These are phyloP conservation scores for Apeltes quadracus DNA, from an alignment of 2,113 vertebrate genomes.

Conservation along the genomic window DNA sequence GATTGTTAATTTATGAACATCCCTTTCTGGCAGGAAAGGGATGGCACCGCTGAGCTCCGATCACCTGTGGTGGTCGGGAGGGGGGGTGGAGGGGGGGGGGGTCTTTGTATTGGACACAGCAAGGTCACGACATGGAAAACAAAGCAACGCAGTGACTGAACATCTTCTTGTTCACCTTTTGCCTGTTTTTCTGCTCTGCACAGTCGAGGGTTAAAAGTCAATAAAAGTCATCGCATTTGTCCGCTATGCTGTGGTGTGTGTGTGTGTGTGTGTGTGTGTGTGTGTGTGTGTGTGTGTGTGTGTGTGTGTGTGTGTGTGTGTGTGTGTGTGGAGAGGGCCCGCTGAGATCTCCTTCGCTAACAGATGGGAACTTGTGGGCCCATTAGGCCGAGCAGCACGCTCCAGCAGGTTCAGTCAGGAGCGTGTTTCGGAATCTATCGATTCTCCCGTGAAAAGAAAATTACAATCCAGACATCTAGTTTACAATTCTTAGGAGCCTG, in stretches of 20 bases:
- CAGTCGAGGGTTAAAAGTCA: slow-evolving; percentile 52
- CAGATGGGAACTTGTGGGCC: slow-evolving; percentile 76
- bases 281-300: slow-evolving; percentile 41
- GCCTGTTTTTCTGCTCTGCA: slow-evolving; percentile 28
- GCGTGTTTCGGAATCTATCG: slow-evolving; percentile 62
- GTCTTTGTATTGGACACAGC: not conserved
- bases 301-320: slow-evolving; percentile 26
- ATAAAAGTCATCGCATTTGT: slow-evolving; percentile 63
- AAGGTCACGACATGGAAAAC: slow-evolving; percentile 4
- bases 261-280: slow-evolving; percentile 40
- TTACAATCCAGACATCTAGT: slow-evolving; percentile 72
- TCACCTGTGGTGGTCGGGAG: not conserved
- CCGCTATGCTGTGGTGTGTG: slow-evolving; percentile 25
- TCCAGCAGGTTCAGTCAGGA: slow-evolving; percentile 69
- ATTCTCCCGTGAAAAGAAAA: slow-evolving; percentile 73
- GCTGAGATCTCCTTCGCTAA: slow-evolving; percentile 70
- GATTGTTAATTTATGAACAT: no score
- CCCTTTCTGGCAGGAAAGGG: not conserved
- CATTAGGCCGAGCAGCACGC: slow-evolving; percentile 73
- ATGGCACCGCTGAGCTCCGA: not conserved
- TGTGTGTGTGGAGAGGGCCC: slow-evolving; percentile 46
- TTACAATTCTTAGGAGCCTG: slow-evolving; percentile 62
- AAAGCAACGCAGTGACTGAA: not conserved
- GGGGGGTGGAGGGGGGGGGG: no score
- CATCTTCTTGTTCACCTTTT: no score